phyloP scores from a whole-genome alignment of 2,888 invertebrate genomes.

The Athripsodes cinereus region DNA sequence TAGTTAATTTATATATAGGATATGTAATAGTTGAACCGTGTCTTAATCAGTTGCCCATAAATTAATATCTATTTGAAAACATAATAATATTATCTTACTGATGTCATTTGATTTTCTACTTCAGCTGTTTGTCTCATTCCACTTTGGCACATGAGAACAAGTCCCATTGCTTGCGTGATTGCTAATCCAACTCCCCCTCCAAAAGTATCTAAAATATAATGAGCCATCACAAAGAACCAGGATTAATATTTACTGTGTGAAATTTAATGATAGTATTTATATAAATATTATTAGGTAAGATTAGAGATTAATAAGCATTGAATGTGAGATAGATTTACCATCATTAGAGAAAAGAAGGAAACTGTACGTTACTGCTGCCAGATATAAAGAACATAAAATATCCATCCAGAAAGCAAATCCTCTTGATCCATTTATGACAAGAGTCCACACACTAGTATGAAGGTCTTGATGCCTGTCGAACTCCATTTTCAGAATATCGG shows the following conservation, averaged over 20 bases:
- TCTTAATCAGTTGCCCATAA: too few species aligned
- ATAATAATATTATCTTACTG: slow-evolving; percentile 48
- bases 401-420: slow-evolving; percentile 56
- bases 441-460: slow-evolving; percentile 61
- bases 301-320: background rate
- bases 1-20: too few species aligned
- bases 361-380: slow-evolving; percentile 58
- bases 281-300: background rate
- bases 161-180: slow-evolving; percentile 63
- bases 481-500: slow-evolving; percentile 60
- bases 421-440: slow-evolving; percentile 42
- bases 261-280: background rate
- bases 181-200: slow-evolving; percentile 67
- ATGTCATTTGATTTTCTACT: slow-evolving; percentile 74
- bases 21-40: too few species aligned
- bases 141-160: slow-evolving; percentile 74
- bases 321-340: slow-evolving; percentile 15
- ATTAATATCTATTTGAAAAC: background rate
- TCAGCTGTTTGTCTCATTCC: slow-evolving; percentile 84
- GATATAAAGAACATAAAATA: slow-evolving; percentile 50
- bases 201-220: slow-evolving; percentile 36
- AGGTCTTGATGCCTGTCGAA: slow-evolving; percentile 61
- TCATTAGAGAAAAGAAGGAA: slow-evolving; percentile 51
- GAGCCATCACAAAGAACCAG: too few species aligned
- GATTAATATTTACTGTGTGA: too few species aligned